Base-by-base conservation (phyloP, 2,888 invertebrate genomes). In the Amiota minor region DNA sequence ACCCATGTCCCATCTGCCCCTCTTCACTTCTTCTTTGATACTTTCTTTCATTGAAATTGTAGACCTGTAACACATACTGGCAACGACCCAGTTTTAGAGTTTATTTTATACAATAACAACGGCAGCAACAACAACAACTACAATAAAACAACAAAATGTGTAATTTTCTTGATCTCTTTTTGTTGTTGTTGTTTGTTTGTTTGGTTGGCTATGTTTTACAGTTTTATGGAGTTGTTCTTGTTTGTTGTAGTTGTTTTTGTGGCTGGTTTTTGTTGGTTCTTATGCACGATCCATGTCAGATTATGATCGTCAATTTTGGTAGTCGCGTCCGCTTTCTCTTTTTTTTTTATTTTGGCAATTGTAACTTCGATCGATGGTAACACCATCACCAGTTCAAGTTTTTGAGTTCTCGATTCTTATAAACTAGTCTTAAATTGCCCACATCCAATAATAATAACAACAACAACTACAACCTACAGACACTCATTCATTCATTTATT, bases 81-180 rank as follows among this genome's bases (percentile, higher is more conserved):
- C 61, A 72, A 70, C 85, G 84, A 85, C 85, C 84, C 81, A 85
- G 82, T 85, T 84, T 81, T 35, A 35, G 35, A 35, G 6, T 35
- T 35, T 35, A 35, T 35, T 35, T 35, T 8, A 35, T 35, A 35
- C 23, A 23, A 23, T 23, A 23, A 23, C 23, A 23, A 23, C n/a
- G n/a, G 3, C 23, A 23, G 3, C 23, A 23, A 2, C 23, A 23
- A 23, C 35, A 3, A 35, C 6, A 35, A 2, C 35, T 6, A 35
- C 35, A 35, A 35, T 8, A 67, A 35, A 35, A 35, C 35, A 35
- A 35, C 35, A 67, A 35, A 47, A 67, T 49, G 67, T 67, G 47
- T 50, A 67, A 67, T 50, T 67, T 62, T 35, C 35, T 10, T 67
- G 35, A 53, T 75, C 68, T 73, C 76, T 77, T 77, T 74, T 71